Conservation (phyloP, 2,113 vertebrate species). For the Tauraco erythrolophus region DNA sequence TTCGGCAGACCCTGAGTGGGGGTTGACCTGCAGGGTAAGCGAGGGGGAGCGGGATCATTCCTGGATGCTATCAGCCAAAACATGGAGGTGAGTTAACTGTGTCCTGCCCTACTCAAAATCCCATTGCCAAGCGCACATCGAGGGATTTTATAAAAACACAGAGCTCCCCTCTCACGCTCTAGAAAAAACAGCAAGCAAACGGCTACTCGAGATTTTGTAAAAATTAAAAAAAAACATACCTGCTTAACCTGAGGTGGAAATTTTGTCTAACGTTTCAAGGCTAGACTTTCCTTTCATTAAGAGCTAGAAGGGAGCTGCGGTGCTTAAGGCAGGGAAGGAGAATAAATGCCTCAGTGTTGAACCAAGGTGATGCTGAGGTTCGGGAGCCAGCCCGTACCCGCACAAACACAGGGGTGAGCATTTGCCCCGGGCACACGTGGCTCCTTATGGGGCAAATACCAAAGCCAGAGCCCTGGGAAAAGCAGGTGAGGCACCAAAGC, state of each 20-base stretch:
- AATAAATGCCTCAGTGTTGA: neutral
- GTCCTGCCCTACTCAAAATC: neutral
- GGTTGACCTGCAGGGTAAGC: neutral
- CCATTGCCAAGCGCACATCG: fast-evolving
- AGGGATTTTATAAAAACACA: neutral
- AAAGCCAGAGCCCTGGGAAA: neutral
- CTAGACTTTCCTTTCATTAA: neutral
- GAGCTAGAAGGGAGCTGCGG: neutral
- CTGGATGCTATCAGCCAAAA: neutral
- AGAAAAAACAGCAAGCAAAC: neutral
- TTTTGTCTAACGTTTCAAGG: neutral
- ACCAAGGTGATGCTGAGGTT: neutral
- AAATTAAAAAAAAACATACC: neutral
- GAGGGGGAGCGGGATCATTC: neutral
- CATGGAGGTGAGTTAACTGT: neutral
- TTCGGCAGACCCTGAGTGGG: neutral
- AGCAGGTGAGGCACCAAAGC: neutral
- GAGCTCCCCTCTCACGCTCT: neutral
- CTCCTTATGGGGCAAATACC: neutral
- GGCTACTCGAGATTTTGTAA: neutral
- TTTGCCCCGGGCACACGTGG: fast-evolving
- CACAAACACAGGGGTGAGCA: neutral
- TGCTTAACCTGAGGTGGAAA: slow-evolving; percentile 1
- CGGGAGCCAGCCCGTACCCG: fast-evolving
- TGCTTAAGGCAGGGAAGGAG: neutral